Base-by-base conservation (phyloP, 2,888 invertebrate genomes). In the Zygogramma bicolorata region DNA sequence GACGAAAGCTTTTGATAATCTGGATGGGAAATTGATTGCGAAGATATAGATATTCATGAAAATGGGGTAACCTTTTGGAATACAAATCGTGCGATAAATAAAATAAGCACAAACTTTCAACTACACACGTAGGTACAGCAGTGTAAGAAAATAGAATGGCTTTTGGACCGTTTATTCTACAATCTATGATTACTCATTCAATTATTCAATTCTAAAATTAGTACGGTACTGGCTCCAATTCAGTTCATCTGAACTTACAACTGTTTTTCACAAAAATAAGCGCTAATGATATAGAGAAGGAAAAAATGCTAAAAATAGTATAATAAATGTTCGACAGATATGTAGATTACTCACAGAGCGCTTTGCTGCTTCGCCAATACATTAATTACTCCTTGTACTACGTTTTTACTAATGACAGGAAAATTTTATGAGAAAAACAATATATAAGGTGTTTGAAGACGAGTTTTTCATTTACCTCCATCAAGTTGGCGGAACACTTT, bases 151-250 rank as follows among this genome's bases (percentile, higher is more conserved):
- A 34, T 13, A 34, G 34, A 34, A 34, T 13, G 34, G 13, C n/a
- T n/a, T n/a, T 13, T 34, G 13, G 34, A 34, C 0, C 13, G 34
- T 34, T 18, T 8, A 27, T 53, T 27, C 22, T n/a, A 53, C 27
- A 53, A 53, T 53, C 1, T 42, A 18, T 27, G 27, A 46, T 46
- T 53, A 13, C 53, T 53, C 53, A 13, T 22, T 13, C 22, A 53
- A 25, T 53, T 27, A 27, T 53, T 53, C 53, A 27, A 25, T n/a
- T 53, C 53, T 53, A 53, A n/a, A 53, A 53, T 53, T 53, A 53
- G 53, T 25, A 25, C 15, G n/a, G 4, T 53, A 53, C 27, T 53
- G 22, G 53, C 25, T 53, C 53, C n/a, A n/a, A 53, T 53, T 53
- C 7, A 27, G 5, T 53, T 53, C 27, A 53, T 53, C 22, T 53